Evolutionary conservation across 2,797 vertebrate genomes (phyloP).

Genomic region (Lacerta agilis): DNA sequence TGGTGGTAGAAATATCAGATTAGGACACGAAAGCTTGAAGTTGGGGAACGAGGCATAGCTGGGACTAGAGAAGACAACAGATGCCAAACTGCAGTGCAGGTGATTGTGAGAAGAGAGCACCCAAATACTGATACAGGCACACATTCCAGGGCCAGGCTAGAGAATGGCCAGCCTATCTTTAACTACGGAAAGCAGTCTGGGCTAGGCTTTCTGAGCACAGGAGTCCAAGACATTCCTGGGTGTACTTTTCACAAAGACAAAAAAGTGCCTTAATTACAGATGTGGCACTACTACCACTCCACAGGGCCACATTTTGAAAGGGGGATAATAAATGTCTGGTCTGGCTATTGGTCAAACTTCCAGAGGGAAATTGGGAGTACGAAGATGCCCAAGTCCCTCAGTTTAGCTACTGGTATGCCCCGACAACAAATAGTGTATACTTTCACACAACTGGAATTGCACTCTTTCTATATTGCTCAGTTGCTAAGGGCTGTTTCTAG

Average conservation of each 20-base stretch:
- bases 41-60: not conserved
- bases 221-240: not conserved
- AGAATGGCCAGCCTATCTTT: not conserved
- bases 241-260: not conserved
- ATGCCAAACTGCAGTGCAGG: not conserved
- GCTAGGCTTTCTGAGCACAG: rapidly evolving
- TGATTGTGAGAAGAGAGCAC: not conserved
- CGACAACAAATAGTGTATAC: not conserved
- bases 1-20: not conserved
- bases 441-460: not conserved
- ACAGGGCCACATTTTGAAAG: not conserved
- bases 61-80: not conserved
- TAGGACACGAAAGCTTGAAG: not conserved
- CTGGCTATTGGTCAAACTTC: not conserved
- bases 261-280: not conserved
- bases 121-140: not conserved
- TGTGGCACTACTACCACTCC: rapidly evolving
- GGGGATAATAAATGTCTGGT: not conserved
- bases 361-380: not conserved
- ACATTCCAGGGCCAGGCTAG: not conserved
- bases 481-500: not conserved
- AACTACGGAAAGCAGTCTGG: not conserved
- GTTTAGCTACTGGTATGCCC: not conserved
- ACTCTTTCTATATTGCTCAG: not conserved
- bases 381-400: rapidly evolving